These are phyloP conservation scores for Mastomys coucha DNA, from an alignment of 2,113 vertebrate species.

Conservation along the genomic window DNA sequence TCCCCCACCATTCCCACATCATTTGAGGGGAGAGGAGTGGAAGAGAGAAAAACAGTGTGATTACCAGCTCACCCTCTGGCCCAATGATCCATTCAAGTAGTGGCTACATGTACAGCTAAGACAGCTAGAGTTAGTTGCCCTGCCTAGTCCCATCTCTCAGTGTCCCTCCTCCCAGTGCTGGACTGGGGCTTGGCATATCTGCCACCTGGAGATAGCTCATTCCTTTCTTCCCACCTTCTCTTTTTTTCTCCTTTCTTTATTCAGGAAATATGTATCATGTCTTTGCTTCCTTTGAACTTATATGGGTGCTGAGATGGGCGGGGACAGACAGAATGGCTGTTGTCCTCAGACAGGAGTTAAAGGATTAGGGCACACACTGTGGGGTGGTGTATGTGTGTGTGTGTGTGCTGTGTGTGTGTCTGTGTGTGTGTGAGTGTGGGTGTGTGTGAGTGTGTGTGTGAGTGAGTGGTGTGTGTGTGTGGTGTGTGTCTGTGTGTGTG, in stretches of 20 bases:
- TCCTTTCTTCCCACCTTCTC: not conserved
- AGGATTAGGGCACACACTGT: too few species aligned
- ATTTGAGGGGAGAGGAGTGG: not conserved
- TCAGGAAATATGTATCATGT: not conserved
- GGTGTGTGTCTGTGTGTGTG: too few species aligned
- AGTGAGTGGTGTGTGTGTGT: too few species aligned
- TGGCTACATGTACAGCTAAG: not conserved
- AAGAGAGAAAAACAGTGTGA: not conserved
- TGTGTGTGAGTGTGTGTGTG: too few species aligned
- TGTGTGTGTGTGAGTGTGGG: too few species aligned
- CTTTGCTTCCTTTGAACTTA: not conserved
- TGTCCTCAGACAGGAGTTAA: not conserved
- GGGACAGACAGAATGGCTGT: not conserved
- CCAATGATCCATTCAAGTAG: accelerated
- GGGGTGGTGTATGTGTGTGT: too few species aligned
- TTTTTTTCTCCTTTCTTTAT: not conserved
- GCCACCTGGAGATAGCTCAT: not conserved
- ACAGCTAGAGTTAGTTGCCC: not conserved
- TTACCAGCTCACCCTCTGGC: not conserved
- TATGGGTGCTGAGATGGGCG: not conserved
- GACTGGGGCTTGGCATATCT: not conserved
- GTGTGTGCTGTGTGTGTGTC: too few species aligned
- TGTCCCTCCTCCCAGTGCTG: not conserved
- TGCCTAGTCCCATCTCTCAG: not conserved
- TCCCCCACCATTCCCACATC: not conserved